Evolutionary conservation across 2,888 invertebrate genomes (phyloP), one percentile per base, ranked within the genome.

Genomic region (Parnassius orleans): DNA sequence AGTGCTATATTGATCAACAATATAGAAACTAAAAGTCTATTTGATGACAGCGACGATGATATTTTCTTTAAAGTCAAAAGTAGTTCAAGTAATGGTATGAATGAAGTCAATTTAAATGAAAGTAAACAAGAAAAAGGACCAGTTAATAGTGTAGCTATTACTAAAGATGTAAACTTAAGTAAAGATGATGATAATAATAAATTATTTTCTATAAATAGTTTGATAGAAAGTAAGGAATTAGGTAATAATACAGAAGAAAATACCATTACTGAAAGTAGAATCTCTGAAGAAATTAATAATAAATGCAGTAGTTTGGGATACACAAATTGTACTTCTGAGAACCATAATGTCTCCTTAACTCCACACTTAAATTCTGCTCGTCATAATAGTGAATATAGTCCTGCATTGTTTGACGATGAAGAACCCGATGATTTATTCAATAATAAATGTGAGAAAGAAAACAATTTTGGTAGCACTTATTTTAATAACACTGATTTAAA

Each of bases 391-490:
- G 14, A 67, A 73, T 10, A 68, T 69, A 65, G 78, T 75, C 68
- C 73, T 76, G 47, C 77, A 10, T 64, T 88, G 43, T 86, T 87
- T 72, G 83, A 78, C 69, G 83, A 86, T 60, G 82, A 84, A 52
- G 79, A 73, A 53, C 79, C 68, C 62, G 74, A 77, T 54, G 73
- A 75, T 63, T 59, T 70, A 47, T 66, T 70, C 57, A 54, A 50
- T 15, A 66, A 58, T 60, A 64, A 64, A 33, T 50, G 52, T n/a
- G 48, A 62, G 24, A 50, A 63, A 57, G 33, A 33, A 50, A 51
- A 59, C 10, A 44, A 60, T 53, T 64, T 47, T 19, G 57, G 63
- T 52, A 60, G 59, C 33, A 41, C 44, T 15, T 24, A 15, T 48
- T 11, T 60, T 47, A 41, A 59, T 19, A 10, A 57, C 56, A 47